Evolutionary conservation across 2,888 invertebrate species (phyloP).

Genomic region (Heliconius erato): DNA sequence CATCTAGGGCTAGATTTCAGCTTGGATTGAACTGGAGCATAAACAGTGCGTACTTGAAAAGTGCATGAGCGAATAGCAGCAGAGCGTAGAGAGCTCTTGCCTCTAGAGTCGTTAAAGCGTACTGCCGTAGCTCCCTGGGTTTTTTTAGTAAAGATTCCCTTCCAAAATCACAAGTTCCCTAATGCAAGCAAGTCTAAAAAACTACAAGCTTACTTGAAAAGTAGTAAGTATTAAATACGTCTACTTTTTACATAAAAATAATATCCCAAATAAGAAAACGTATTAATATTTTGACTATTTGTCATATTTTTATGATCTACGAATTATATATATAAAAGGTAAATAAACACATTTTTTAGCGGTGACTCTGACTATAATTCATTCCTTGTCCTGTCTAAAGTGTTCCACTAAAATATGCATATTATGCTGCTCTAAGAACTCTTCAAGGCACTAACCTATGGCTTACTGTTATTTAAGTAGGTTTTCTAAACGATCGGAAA

Average conservation of each 20-base stretch:
- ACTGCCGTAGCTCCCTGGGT: slow-evolving; percentile 58
- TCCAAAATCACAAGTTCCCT: slow-evolving; percentile 56
- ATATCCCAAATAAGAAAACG: neutral
- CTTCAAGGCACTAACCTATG: slow-evolving; percentile 17
- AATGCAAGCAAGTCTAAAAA: slow-evolving; percentile 2
- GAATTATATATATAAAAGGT: slow-evolving; percentile 39
- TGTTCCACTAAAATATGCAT: slow-evolving; percentile 46
- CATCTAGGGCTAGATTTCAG: slow-evolving; percentile 24
- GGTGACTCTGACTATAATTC: slow-evolving; percentile 48
- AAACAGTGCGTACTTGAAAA: slow-evolving; percentile 82
- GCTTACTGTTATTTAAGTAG: neutral
- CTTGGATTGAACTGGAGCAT: slow-evolving; percentile 64
- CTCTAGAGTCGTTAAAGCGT: slow-evolving; percentile 73
- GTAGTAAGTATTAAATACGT: neutral
- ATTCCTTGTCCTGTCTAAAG: slow-evolving; percentile 45
- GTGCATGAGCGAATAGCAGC: slow-evolving; percentile 76
- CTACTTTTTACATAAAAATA: neutral
- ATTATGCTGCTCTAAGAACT: slow-evolving; percentile 33
- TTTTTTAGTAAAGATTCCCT: slow-evolving; percentile 70
- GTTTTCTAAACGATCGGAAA: neutral
- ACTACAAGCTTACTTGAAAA: too few relatives aligned
- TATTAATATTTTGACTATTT: neutral
- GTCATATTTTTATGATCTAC: neutral
- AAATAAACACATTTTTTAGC: slow-evolving; percentile 6
- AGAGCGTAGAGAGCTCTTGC: slow-evolving; percentile 69